phyloP scores from a whole-genome alignment of 2,113 vertebrate genomes.

The Otolemur garnettii region DNA sequence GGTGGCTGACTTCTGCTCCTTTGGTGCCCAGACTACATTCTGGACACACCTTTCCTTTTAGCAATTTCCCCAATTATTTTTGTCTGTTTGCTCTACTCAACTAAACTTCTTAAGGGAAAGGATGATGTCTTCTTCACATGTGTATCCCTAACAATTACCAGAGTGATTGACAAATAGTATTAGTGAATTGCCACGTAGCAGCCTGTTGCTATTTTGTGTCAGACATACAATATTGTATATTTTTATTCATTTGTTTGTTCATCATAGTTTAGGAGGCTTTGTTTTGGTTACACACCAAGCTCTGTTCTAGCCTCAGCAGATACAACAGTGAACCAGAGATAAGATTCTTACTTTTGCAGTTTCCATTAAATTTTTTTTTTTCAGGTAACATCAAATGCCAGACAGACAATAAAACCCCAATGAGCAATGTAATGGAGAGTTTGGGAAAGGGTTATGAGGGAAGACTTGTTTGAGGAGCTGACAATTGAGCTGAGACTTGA shows the following conservation, averaged over 20 bases:
- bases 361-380: neutral
- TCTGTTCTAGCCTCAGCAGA: neutral
- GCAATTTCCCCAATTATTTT: neutral
- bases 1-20: neutral
- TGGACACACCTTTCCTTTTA: neutral
- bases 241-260: neutral
- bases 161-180: neutral
- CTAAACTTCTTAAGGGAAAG: neutral
- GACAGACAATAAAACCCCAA: neutral
- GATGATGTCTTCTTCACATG: neutral
- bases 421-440: neutral
- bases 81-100: neutral
- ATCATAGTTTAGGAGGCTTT: neutral
- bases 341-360: neutral
- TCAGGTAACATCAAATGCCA: neutral
- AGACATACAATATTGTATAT: neutral
- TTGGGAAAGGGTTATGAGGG: neutral
- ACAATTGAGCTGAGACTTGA: neutral
- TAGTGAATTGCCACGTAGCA: neutral
- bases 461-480: neutral
- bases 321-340: neutral
- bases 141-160: neutral
- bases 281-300: neutral
- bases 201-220: neutral
- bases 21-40: neutral